Conservation (phyloP, 2,888 invertebrate species). For the Catocala nupta region DNA sequence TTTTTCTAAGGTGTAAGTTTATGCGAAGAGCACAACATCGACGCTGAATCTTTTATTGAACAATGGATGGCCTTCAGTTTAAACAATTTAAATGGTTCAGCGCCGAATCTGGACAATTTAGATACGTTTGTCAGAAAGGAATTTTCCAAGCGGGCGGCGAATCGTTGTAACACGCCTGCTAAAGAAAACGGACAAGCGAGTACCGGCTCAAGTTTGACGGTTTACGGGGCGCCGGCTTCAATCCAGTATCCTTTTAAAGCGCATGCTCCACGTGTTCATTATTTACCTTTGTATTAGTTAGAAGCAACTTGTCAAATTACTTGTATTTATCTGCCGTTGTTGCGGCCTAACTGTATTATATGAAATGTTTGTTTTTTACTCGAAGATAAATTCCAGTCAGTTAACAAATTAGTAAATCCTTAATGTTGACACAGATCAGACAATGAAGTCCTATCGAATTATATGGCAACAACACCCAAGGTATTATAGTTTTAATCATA, state of each 20-base stretch:
- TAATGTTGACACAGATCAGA: slow-evolving; percentile 72
- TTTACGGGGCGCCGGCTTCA: slow-evolving; percentile 71
- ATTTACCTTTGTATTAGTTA: slow-evolving; percentile 38
- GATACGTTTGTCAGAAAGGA: slow-evolving; percentile 89
- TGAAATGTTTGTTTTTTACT: slow-evolving; percentile 33
- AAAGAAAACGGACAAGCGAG: slow-evolving; percentile 71
- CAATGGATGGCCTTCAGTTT: slow-evolving; percentile 93
- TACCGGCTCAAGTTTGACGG: slow-evolving; percentile 77
- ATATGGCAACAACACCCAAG: slow-evolving; percentile 77
- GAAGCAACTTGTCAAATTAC: slow-evolving; percentile 14
- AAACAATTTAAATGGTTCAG: slow-evolving; percentile 88
- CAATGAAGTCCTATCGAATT: slow-evolving; percentile 79
- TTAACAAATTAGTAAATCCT: slow-evolving; percentile 54
- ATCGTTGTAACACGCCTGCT: slow-evolving; percentile 65
- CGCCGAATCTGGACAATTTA: slow-evolving; percentile 88
- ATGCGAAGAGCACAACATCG: slow-evolving; percentile 88
- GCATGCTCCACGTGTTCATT: slow-evolving; percentile 71
- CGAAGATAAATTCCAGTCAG: slow-evolving; percentile 20
- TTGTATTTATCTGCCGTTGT: slow-evolving; percentile 8
- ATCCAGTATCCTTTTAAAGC: slow-evolving; percentile 80
- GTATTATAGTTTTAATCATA: slow-evolving; percentile 57
- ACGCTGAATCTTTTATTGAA: slow-evolving; percentile 91
- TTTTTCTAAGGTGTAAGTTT: slow-evolving; percentile 88
- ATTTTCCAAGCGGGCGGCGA: slow-evolving; percentile 84
- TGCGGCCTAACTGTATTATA: slow-evolving; percentile 32